Evolutionary conservation across 2,113 vertebrate species (phyloP), one percentile per base, ranked within the genome.

Genomic region (Boleophthalmus pectinirostris): DNA sequence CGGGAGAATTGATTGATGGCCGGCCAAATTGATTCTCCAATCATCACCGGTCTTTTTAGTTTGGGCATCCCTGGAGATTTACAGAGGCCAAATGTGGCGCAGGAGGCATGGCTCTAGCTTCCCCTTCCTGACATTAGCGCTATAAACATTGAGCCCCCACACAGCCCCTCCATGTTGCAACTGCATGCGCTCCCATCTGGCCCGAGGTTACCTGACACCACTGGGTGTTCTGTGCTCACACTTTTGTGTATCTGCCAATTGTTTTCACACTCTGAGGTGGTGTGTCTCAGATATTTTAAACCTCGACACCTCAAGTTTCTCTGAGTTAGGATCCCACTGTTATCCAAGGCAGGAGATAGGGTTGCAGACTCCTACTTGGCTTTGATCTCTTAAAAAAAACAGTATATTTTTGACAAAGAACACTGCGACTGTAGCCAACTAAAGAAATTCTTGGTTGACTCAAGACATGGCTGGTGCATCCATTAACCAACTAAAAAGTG

Each of bases 1-100:
- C 68, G 38, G 78, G 82, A 74, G 83, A 88, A 92, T 85, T 93
- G 93, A 94, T 93, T 92, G 91, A 93, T 87, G 83, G 92, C 72
- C 69, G 70, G 86, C 86, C 90, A 93, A 94, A 94, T 91, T 93
- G 91, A 93, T 93, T 92, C 78, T 84, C 85, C 90, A 91, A 92
- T 94, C 92, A 93, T 92, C 87, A 81, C 85, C 80, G 8, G 86
- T 69, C 85, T 82, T 90, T 91, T 92, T 90, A 90, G 88, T 82
- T 83, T 33, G 76, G 64, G 57, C 73, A 78, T 84, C 83, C 81
- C 23, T 46, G 77, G 89, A 90, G 84, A 82, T 82, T 78, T 79
- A 72, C 71, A 78, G 71, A 82, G 82, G 88, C 87, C 85, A 91
- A 86, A 85, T 79, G 79, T 83, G 85, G 87, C 78, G 80, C 71